Conservation (phyloP, 2,113 vertebrate species). For the Phocoena phocoena region DNA sequence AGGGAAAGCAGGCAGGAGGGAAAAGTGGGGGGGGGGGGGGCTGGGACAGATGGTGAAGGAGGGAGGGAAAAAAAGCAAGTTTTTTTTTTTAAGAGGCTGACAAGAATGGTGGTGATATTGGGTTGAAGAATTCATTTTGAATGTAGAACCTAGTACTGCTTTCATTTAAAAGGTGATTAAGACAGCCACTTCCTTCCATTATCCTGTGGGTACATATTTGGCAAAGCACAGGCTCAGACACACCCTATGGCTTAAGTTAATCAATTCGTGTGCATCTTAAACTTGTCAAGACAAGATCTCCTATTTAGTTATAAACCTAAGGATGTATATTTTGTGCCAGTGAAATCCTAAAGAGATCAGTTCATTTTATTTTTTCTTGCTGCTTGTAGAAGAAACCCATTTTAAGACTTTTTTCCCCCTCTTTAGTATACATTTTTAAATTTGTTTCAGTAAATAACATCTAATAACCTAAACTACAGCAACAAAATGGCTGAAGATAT, state of each 20-base stretch:
- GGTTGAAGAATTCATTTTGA: conserved; percentile 23
- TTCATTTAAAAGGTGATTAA: conserved; percentile 34
- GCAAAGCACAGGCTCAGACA: background rate
- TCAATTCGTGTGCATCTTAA: conserved; percentile 48
- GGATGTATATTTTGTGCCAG: background rate
- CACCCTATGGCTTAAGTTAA: conserved; percentile 47
- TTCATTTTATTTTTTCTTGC: conserved; percentile 22
- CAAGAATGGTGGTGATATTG: background rate
- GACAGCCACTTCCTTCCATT: background rate
- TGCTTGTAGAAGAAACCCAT: background rate
- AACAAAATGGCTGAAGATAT: conserved; percentile 3
- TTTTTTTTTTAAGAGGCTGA: background rate
- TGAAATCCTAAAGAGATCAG: conserved; percentile 2
- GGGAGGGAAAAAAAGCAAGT: background rate
- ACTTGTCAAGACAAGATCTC: conserved; percentile 35
- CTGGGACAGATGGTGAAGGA: background rate
- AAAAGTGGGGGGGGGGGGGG: background rate
- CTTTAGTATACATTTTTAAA: background rate
- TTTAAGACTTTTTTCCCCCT: conserved; percentile 13
- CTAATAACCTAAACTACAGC: background rate
- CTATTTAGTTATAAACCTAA: conserved; percentile 35
- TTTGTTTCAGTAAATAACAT: conserved; percentile 27
- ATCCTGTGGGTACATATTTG: background rate
- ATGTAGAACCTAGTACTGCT: background rate
- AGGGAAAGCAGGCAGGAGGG: conserved; percentile 64